Percentiles rank a stretch among this genome's conserved stretches.
Conservation (phyloP, 2,888 invertebrate genomes). For the Athrips mouffetella region DNA sequence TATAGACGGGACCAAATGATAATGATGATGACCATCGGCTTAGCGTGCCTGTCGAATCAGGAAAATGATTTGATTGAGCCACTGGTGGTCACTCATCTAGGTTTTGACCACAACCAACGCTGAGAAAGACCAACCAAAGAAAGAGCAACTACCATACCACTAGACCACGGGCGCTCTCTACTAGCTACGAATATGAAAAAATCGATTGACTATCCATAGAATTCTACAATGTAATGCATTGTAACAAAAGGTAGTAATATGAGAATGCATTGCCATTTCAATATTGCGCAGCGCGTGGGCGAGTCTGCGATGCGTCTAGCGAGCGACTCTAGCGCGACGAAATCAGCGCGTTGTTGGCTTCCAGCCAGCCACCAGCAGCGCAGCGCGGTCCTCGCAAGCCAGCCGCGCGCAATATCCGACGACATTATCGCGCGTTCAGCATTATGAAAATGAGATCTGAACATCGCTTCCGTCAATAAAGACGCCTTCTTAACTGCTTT, state of each 20-base stretch:
- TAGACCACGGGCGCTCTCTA: too few relatives aligned
- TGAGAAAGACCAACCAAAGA: too few relatives aligned
- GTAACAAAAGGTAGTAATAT: background rate
- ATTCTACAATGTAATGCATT: too few relatives aligned
- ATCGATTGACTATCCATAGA: too few relatives aligned
- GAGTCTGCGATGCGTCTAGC: slow-evolving; percentile 28
- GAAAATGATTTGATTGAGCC: too few relatives aligned
- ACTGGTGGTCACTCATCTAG: too few relatives aligned
- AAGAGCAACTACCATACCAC: too few relatives aligned
- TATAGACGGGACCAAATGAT: too few relatives aligned
- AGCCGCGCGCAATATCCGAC: slow-evolving; percentile 14
- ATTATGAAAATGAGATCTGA: slow-evolving; percentile 16
- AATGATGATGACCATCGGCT: too few relatives aligned
- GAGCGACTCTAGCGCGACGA: background rate
- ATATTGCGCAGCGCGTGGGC: slow-evolving; percentile 19
- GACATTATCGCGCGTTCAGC: slow-evolving; percentile 15
- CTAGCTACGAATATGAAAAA: too few relatives aligned
- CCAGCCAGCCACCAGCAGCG: background rate
- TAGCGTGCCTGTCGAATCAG: too few relatives aligned
- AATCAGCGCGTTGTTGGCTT: background rate
- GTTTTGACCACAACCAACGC: too few relatives aligned
- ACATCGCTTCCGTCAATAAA: background rate
- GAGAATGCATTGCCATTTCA: slow-evolving; percentile 13
- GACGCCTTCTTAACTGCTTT: background rate
- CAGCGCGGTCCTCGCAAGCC: background rate